Evolutionary conservation across 1,140 invertebrate species (phyloP), one percentile per base, ranked within the genome.

Genomic region (Holotrichia oblita): DNA sequence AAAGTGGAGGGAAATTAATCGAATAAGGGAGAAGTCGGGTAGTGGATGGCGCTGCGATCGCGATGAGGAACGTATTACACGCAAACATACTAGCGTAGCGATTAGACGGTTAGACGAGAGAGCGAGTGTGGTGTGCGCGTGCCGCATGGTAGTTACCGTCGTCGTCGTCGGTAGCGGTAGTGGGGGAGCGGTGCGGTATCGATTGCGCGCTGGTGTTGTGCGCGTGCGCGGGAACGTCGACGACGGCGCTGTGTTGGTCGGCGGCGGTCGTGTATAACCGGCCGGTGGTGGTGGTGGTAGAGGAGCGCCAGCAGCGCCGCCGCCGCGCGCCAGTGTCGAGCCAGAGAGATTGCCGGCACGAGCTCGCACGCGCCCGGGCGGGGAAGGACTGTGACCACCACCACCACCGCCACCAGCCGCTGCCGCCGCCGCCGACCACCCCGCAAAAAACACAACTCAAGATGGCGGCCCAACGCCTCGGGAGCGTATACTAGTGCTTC

Each of bases 331-430:
- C 61, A 69, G 61, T 69, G 61, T 77, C 77, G 78, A 48, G 73
- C 61, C 22, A 42, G 69, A 17, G 44, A 78, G 27, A 48, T 73
- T 80, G 74, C 84, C 83, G 77, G 81, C 64, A 73, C 55, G 77
- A 85, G 81, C 40, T 82, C 85, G 84, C 84, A 82, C 84, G 83
- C 83, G 84, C 85, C 84, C 85, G 85, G 86, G 85, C 85, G 84
- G 85, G 84, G 84, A 34, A 85, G 83, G 83, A 84, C 83, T 83
- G 83, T 82, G 83, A 85, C 81, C 83, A 81, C 80, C 80, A 80
- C 79, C 48, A 76, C 64, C 74, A 74, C 55, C 48, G 76, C 82
- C 64, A 72, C 64, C 64, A 72, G 20, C 22, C 1, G 14, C 34
- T 20, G 22, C 64, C 22, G 34, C 64, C 64, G 34, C 34, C 64